phyloP scores from a whole-genome alignment of 1,140 invertebrate genomes.

The Cyclargus thomasi region DNA sequence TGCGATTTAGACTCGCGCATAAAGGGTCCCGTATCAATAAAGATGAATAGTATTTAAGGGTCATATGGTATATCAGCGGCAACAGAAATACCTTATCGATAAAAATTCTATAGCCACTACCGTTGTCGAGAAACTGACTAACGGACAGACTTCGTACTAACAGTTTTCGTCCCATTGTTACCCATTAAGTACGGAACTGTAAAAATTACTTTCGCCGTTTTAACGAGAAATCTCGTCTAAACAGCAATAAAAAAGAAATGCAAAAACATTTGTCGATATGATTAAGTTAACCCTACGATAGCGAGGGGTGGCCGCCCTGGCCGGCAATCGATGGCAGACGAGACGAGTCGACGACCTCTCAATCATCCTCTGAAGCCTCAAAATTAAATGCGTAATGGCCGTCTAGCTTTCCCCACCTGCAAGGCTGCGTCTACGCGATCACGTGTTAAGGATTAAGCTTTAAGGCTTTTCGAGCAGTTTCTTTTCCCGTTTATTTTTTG shows the following conservation, averaged over 20 bases:
- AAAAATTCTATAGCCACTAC: too few relatives aligned
- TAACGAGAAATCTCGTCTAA: not conserved
- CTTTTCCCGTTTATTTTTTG: not conserved
- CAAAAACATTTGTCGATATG: not conserved
- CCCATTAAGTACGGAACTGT: too few relatives aligned
- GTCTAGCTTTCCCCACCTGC: not conserved
- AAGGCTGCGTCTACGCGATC: not conserved
- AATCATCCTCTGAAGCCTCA: conserved; percentile 12
- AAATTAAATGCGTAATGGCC: conserved; percentile 15
- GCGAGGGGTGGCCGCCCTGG: not conserved
- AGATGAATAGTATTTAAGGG: too few relatives aligned
- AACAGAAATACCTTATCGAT: too few relatives aligned
- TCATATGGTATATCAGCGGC: too few relatives aligned
- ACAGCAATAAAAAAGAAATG: not conserved
- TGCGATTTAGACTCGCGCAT: too few relatives aligned
- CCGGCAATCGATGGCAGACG: conserved; percentile 3
- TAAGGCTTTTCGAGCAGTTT: not conserved
- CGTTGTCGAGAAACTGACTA: too few relatives aligned
- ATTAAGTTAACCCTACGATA: conserved; percentile 2
- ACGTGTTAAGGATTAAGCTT: not conserved
- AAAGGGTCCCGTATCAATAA: too few relatives aligned
- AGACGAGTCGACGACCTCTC: conserved; percentile 14
- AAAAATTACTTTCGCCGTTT: not conserved
- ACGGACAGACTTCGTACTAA: too few relatives aligned
- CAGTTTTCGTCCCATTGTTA: too few relatives aligned